A percentile compares a stretch with the other conserved stretches of the same genome.
These are phyloP conservation scores for Oxycera nigricornis DNA, from an alignment of 2,888 invertebrate species.

Conservation along the genomic window DNA sequence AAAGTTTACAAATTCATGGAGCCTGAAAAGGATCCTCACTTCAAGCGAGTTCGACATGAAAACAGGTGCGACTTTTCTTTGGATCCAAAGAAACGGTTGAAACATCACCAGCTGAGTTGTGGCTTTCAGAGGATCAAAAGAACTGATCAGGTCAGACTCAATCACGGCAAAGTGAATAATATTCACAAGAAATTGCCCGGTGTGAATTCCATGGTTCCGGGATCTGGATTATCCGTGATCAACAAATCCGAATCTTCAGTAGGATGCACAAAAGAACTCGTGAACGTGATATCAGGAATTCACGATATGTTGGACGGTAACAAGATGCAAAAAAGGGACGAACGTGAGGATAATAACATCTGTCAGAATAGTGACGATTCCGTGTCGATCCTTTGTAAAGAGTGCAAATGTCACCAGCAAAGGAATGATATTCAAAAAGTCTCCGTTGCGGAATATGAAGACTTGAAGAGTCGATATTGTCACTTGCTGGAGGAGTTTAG, in stretches of 20 bases:
- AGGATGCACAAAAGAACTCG: conserved; percentile 28
- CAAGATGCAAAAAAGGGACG: not conserved
- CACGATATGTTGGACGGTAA: conserved; percentile 30
- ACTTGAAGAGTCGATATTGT: conserved; percentile 57
- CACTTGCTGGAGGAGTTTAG: conserved; percentile 55
- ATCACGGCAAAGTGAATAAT: conserved; percentile 44
- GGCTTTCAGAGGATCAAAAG: no score
- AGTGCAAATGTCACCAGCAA: not conserved
- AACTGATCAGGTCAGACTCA: no score
- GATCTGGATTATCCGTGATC: not conserved
- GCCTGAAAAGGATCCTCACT: not conserved
- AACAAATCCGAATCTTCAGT: conserved; percentile 20
- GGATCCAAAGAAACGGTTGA: conserved; percentile 62
- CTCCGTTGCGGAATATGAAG: conserved; percentile 32
- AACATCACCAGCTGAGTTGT: no score
- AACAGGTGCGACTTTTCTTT: conserved; percentile 52
- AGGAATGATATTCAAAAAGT: not conserved
- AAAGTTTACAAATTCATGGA: not conserved
- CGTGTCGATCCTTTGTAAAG: no score
- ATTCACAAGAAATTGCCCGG: conserved; percentile 43
- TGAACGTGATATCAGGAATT: conserved; percentile 38
- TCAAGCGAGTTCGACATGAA: conserved; percentile 56
- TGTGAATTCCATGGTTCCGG: conserved; percentile 6
- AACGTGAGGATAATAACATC: not conserved
- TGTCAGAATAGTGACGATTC: not conserved